phyloP scores from a whole-genome alignment of 2,888 invertebrate species.

The Metallyticus violacea region DNA sequence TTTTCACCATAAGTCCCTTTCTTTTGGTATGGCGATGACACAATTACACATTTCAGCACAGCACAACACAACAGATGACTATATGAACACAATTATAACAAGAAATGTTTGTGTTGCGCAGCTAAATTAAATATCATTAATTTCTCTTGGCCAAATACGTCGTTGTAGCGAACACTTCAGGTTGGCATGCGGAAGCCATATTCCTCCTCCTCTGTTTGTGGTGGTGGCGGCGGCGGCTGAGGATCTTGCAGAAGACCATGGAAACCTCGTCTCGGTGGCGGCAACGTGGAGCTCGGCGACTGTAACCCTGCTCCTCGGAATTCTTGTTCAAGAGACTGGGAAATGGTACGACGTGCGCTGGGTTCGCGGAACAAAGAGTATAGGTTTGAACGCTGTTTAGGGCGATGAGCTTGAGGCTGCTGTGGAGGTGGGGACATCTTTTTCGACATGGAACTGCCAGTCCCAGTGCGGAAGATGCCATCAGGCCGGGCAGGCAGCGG shows the following conservation, averaged over 20 bases:
- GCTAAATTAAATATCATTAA: too few relatives aligned
- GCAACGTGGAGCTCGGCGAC: not conserved
- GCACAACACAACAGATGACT: not conserved
- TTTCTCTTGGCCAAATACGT: too few relatives aligned
- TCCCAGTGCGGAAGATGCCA: constrained; percentile 27
- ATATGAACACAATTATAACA: not conserved
- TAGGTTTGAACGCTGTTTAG: constrained; percentile 40
- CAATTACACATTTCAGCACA: not conserved
- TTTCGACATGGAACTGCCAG: not conserved
- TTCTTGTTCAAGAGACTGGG: constrained; percentile 40
- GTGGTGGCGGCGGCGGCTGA: not conserved
- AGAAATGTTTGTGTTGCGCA: not conserved
- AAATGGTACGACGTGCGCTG: constrained; percentile 38
- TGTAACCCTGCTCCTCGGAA: constrained; percentile 24
- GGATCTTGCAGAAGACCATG: not conserved
- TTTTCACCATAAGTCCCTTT: not conserved
- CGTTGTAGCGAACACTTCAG: not conserved
- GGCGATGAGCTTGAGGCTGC: constrained; percentile 26
- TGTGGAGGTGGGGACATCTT: not conserved
- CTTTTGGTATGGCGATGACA: not conserved
- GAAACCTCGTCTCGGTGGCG: not conserved
- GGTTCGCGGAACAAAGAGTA: constrained; percentile 41
- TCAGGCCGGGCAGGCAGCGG: constrained; percentile 38
- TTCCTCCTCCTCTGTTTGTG: constrained; percentile 31
- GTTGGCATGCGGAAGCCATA: constrained; percentile 36